Percentiles rank a stretch among this genome's conserved stretches.
These are phyloP conservation scores for Siniperca undulata DNA, from an alignment of 2,797 vertebrate genomes.

Conservation along the genomic window DNA sequence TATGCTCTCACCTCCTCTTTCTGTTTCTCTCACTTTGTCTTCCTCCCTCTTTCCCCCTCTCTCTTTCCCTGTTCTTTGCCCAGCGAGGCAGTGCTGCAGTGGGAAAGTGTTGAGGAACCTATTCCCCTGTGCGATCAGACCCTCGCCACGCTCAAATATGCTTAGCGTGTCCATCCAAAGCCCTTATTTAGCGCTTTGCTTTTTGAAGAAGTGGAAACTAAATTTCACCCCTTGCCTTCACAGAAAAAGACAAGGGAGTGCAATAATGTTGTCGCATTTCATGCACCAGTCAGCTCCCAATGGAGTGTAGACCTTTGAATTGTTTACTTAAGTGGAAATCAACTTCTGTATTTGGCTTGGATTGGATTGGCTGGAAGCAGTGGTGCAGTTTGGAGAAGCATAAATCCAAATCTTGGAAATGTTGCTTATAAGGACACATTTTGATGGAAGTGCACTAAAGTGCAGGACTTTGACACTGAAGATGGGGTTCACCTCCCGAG, in stretches of 20 bases:
- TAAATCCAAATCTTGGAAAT: conserved; percentile 11
- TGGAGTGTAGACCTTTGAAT: conserved; percentile 59
- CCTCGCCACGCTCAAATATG: conserved; percentile 76
- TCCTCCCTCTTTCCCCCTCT: not conserved
- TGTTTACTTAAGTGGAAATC: conserved; percentile 63
- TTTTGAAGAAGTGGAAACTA: conserved; percentile 53
- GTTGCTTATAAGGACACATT: not conserved
- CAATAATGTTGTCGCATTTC: conserved; percentile 72
- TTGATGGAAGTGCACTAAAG: not conserved
- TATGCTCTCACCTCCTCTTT: conserved; percentile 19
- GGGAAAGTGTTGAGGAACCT: conserved; percentile 54
- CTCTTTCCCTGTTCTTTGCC: conserved; percentile 24
- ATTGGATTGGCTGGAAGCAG: conserved; percentile 28
- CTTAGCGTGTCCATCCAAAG: conserved; percentile 72
- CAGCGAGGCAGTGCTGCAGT: conserved; percentile 47
- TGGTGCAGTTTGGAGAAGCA: conserved; percentile 15
- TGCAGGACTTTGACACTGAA: not conserved
- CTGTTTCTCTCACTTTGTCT: conserved; percentile 8
- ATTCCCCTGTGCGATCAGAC: conserved; percentile 62
- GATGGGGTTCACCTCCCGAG: not conserved
- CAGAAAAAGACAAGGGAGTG: conserved; percentile 63
- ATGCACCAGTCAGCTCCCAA: conserved; percentile 76
- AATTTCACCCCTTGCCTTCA: conserved; percentile 54
- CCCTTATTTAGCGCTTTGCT: conserved; percentile 73
- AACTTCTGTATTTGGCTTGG: conserved; percentile 30